Base-by-base conservation (phyloP, 2,888 invertebrate genomes). In the Gymnosoma rotundatum region DNA sequence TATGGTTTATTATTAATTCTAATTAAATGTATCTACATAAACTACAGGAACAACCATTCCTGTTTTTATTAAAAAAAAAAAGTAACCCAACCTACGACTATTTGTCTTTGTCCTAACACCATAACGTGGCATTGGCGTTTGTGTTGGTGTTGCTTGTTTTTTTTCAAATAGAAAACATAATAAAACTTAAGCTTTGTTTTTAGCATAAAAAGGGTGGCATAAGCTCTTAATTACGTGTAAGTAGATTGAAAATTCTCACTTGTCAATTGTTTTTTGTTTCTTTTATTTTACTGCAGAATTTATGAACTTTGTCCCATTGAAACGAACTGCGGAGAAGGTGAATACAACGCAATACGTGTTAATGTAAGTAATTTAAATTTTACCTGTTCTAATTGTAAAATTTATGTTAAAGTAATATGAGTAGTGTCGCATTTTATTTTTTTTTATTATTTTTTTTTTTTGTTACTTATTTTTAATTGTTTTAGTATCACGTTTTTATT, bases 221-320 rank as follows among this genome's bases (percentile, higher is more conserved):
- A 83, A 83, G 83, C 83, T 74, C 48, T 83, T 83, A 78, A 83
- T 61, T 83, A 83, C 72, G 72, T 83, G 81, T 82, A 82, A 82
- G 81, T 72, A 82, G 81, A 82, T 82, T 70, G 75, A 70, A 76
- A 82, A 70, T 76, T 82, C 75, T 82, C 81, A 82, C 75, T 82
- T 82, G 75, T 76, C 64, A 76, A 76, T 82, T 82, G 64, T 38
- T 82, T 72, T 74, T 78, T 56, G 64, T 85, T 78, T 67, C 63
- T 64, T 38, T 61, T 50, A 18, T 86, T 89, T n/a, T 25, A 21
- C 63, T 70, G 14, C 80, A 92, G 92, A 85, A 88, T 92, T 85
- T 90, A 91, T 78, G 92, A 92, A 89, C 89, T 92, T 64, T 92
- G 92, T 87, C 89, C 90, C 60, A 90, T 89, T 86, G 89, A 89